These are phyloP conservation scores for Odocoileus virginianus DNA, from an alignment of 2,113 vertebrate genomes.

Conservation along the genomic window DNA sequence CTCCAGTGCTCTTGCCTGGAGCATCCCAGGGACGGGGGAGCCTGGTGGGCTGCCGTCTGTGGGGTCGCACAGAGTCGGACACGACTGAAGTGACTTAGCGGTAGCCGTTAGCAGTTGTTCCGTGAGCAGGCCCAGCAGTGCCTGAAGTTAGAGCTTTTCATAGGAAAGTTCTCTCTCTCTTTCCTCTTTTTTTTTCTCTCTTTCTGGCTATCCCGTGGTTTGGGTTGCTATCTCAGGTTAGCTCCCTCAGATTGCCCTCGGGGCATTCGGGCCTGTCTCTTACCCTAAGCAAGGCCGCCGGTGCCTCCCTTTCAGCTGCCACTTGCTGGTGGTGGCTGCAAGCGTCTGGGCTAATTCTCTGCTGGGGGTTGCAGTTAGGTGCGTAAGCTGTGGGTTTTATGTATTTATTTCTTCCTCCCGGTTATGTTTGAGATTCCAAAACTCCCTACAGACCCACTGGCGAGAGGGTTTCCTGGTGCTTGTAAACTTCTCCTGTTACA, in stretches of 20 bases:
- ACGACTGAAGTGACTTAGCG: too few species aligned
- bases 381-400: background rate
- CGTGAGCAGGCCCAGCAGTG: background rate
- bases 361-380: background rate
- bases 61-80: too few species aligned
- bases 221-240: background rate
- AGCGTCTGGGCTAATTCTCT: background rate
- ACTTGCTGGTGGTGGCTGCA: background rate
- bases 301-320: background rate
- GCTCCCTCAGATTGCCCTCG: background rate
- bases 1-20: too few species aligned
- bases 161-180: background rate
- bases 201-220: background rate
- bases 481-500: background rate
- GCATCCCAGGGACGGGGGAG: too few species aligned
- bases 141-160: background rate
- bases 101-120: background rate
- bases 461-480: background rate
- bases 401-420: background rate
- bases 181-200: background rate
- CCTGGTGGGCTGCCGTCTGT: too few species aligned
- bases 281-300: background rate
- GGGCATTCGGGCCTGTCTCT: background rate
- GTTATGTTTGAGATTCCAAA: background rate
- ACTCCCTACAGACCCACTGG: background rate